Conservation (phyloP, 2,888 invertebrate species). For the Hylaea fasciaria region DNA sequence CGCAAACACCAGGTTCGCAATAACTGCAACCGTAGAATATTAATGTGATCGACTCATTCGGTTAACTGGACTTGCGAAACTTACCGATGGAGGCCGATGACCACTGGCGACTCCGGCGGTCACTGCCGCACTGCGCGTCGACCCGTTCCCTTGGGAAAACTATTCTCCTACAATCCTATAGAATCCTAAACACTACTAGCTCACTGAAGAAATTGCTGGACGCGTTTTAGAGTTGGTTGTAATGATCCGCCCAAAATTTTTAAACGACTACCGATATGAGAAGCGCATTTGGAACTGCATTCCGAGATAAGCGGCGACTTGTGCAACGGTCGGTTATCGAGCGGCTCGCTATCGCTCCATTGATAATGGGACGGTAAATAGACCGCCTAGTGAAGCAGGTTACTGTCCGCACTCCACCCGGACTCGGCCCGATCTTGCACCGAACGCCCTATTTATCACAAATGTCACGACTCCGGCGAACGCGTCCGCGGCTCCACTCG, state of each 20-base stretch:
- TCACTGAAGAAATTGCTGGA: slow-evolving; percentile 34
- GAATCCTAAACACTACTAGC: slow-evolving; percentile 51
- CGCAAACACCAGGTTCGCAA: slow-evolving; percentile 71
- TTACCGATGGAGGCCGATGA: slow-evolving; percentile 80
- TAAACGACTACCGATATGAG: slow-evolving; percentile 64
- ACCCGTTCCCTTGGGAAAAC: slow-evolving; percentile 57
- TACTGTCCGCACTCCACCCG: slow-evolving; percentile 57
- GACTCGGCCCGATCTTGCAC: slow-evolving; percentile 52
- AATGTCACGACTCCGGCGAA: slow-evolving; percentile 39
- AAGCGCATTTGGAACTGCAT: slow-evolving; percentile 70
- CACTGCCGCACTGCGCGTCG: slow-evolving; percentile 52
- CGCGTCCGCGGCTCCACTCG: slow-evolving; percentile 29
- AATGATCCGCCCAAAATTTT: slow-evolving; percentile 48
- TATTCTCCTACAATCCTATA: too few species aligned
- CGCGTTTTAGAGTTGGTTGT: slow-evolving; percentile 44
- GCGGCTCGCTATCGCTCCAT: slow-evolving; percentile 64
- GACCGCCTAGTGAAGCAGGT: slow-evolving; percentile 61
- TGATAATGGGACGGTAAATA: slow-evolving; percentile 73
- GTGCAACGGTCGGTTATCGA: slow-evolving; percentile 69
- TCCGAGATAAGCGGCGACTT: slow-evolving; percentile 69
- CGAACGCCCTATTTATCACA: slow-evolving; percentile 61
- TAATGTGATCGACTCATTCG: slow-evolving; percentile 78
- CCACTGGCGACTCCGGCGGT: slow-evolving; percentile 65
- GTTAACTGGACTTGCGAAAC: slow-evolving; percentile 83
- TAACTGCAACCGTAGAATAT: slow-evolving; percentile 77